These are phyloP conservation scores for Tragelaphus strepsiceros DNA, from an alignment of 2,113 vertebrate species.

Conservation along the genomic window DNA sequence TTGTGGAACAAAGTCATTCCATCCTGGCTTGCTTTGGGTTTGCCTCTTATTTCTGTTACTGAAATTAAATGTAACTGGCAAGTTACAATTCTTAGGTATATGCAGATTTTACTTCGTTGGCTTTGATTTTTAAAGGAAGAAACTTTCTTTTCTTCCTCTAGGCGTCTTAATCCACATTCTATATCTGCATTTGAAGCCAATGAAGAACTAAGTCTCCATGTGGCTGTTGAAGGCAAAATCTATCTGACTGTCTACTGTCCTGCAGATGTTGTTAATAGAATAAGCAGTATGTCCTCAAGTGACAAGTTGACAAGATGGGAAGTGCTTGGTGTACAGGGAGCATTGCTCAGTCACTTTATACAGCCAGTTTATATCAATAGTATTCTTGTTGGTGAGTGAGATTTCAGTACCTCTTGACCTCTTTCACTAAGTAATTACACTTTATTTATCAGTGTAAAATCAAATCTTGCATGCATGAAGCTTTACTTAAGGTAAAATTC, in stretches of 20 bases:
- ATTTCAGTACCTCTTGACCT: background rate
- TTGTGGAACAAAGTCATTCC: background rate
- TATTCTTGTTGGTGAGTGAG: conserved; percentile 88
- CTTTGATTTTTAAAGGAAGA: background rate
- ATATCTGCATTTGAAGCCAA: conserved; percentile 86
- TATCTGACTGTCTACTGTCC: conserved; percentile 86
- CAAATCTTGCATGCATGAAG: background rate
- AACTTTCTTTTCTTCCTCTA: conserved; percentile 59
- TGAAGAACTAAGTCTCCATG: conserved; percentile 90
- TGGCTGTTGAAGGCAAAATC: conserved; percentile 90
- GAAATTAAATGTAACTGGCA: background rate
- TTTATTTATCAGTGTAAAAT: background rate
- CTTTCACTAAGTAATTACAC: background rate
- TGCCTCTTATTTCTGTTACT: background rate
- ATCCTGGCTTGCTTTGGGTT: background rate
- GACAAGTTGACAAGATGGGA: conserved; percentile 97
- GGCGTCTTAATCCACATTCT: conserved; percentile 87
- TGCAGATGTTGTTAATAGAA: conserved; percentile 71
- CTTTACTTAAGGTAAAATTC: background rate
- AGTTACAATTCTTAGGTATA: background rate
- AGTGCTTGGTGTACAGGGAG: conserved; percentile 94
- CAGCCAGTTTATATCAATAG: conserved; percentile 91
- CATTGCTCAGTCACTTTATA: conserved; percentile 93
- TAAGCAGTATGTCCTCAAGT: conserved; percentile 91
- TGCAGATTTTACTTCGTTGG: background rate